phyloP scores from a whole-genome alignment of 2,888 invertebrate genomes.

The Cyclophora albipunctata region DNA sequence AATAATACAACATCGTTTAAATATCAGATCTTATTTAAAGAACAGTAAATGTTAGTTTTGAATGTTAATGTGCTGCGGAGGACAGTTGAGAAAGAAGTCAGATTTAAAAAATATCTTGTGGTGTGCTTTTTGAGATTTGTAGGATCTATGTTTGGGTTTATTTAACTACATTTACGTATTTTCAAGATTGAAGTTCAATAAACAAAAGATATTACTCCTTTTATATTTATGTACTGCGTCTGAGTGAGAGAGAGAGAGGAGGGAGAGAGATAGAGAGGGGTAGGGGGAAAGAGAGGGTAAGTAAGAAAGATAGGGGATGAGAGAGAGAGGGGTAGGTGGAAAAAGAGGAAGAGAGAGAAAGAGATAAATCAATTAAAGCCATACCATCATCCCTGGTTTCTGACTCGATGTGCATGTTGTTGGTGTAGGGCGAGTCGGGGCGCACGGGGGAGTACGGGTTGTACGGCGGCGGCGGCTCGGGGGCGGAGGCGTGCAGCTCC shows the following conservation, averaged over 20 bases:
- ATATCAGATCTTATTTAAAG: not conserved
- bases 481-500: slow-evolving; percentile 27
- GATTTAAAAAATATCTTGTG: not conserved
- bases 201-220: too few relatives aligned
- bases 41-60: not conserved
- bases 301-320: too few relatives aligned
- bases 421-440: slow-evolving; percentile 16
- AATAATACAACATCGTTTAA: not conserved
- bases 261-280: too few relatives aligned
- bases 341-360: too few relatives aligned
- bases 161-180: too few relatives aligned
- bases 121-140: not conserved
- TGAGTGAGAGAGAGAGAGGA: too few relatives aligned
- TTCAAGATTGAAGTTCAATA: too few relatives aligned
- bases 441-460: slow-evolving; percentile 31
- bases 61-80: not conserved
- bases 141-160: too few relatives aligned
- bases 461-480: slow-evolving; percentile 52
- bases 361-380: not conserved
- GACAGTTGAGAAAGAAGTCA: not conserved
- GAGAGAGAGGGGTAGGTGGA: too few relatives aligned
- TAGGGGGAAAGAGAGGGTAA: too few relatives aligned
- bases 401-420: not conserved
- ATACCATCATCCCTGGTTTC: slow-evolving; percentile 7
- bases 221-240: too few relatives aligned